Evolutionary conservation across 2,797 vertebrate species (phyloP), one percentile per base, ranked within the genome.

Genomic region (Cephalopachus bancanus): DNA sequence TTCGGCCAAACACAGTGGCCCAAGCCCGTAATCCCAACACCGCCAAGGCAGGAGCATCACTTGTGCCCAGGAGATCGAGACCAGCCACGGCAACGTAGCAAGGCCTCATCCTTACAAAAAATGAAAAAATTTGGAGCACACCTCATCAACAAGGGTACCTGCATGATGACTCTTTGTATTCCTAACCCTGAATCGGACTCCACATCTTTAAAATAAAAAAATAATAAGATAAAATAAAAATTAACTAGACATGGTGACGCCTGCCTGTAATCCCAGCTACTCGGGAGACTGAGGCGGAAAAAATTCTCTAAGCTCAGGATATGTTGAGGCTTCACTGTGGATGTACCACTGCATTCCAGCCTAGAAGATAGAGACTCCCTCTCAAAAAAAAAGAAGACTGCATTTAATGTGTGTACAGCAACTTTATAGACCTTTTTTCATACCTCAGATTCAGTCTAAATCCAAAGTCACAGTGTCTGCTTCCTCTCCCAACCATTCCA

Each of bases 1-100:
- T 16, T 69, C 8, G 1, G n/a, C 8, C 0, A 17, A 17, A 9
- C 16, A 0, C 30, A 17, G 16, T 33, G 67, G 8, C 67, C 24
- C 60, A 62, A 8, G 4, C 60, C 60, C 33, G n/a, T 33, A 33
- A 69, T 69, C 7, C 67, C n/a, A 69, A n/a, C n/a, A 69, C 67
- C 33, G 17, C 67, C 19, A 30, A 17, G 30, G 67, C n/a, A 2
- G 17, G 67, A 4, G 17, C 16, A 69, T 69, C n/a, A 69, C 17
- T 2, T 0, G n/a, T 33, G n/a, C 16, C 33, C 67, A 69, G 67
- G n/a, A 69, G 67, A n/a, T 69, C 8, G 16, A 69, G 67, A 69
- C n/a, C 67, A 33, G 30, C n/a, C 67, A n/a, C 30, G n/a, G 16
- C 67, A 20, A 69, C 67, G 33, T 30, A 69, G 17, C 33, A n/a